phyloP scores from a whole-genome alignment of 2,113 vertebrate genomes.

The Spermophilus dauricus region DNA sequence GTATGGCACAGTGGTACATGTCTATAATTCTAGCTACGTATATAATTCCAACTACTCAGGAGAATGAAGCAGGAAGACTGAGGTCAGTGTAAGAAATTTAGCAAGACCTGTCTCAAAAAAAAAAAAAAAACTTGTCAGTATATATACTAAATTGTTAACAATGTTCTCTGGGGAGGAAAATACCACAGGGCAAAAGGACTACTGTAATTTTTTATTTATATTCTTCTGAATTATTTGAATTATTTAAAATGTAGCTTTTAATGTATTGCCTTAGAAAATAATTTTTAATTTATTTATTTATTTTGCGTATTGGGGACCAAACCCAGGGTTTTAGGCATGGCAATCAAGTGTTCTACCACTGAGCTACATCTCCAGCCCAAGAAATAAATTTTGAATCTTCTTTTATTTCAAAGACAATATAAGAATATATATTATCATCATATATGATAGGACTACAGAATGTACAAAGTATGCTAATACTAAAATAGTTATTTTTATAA shows the following conservation, averaged over 20 bases:
- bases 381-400: constrained; percentile 6
- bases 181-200: background rate
- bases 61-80: no score
- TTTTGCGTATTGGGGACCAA: background rate
- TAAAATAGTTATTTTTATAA: background rate
- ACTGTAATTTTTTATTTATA: constrained; percentile 8
- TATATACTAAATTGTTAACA: background rate
- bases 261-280: background rate
- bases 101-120: no score
- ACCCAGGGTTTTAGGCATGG: background rate
- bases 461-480: background rate
- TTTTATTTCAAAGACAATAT: background rate
- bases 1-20: no score
- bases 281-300: background rate
- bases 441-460: background rate
- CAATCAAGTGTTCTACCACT: background rate
- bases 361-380: background rate
- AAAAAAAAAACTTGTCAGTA: background rate
- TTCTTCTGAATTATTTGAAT: background rate
- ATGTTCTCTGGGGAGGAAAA: background rate
- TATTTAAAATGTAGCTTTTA: background rate
- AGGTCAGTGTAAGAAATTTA: no score
- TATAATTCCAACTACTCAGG: no score
- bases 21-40: no score
- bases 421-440: constrained; percentile 1